A percentile compares a stretch with the other conserved stretches of the same genome.
These are phyloP conservation scores for Luidia sarsii DNA, from an alignment of 53 echinoderm and acorn worm genomes.

Conservation along the genomic window DNA sequence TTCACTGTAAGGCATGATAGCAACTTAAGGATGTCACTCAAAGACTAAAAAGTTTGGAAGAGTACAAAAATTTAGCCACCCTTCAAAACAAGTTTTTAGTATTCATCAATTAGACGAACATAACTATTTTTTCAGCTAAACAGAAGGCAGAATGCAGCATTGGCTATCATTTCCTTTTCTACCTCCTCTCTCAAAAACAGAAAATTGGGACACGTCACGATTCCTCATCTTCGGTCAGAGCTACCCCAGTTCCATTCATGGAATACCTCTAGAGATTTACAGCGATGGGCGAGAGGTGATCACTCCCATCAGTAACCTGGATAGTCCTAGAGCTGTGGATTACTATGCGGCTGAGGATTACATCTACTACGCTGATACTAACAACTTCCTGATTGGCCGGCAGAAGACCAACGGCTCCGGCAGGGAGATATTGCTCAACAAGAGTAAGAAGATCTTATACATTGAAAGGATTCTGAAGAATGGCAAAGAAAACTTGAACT, in stretches of 20 bases:
- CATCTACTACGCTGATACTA: conserved; percentile 89
- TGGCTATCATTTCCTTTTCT: background rate
- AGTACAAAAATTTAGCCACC: no score
- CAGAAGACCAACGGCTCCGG: conserved; percentile 68
- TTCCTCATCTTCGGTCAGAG: conserved; percentile 92
- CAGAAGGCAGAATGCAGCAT: no score
- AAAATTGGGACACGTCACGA: conserved; percentile 43
- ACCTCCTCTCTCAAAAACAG: conserved; percentile 43
- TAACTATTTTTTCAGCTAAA: background rate
- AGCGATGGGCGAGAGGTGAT: conserved; percentile 65
- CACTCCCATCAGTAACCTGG: conserved; percentile 75
- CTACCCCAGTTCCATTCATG: conserved; percentile 85
- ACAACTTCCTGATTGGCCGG: conserved; percentile 72
- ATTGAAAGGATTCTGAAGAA: no score
- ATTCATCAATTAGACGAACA: no score
- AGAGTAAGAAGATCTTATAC: no score
- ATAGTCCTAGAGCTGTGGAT: conserved; percentile 89
- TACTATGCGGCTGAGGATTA: conserved; percentile 76
- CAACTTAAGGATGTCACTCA: no score
- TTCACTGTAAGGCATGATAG: no score
- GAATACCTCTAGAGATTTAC: conserved; percentile 64
- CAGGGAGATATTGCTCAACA: conserved; percentile 50
- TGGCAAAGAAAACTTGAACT: no score
- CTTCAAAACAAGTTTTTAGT: no score
- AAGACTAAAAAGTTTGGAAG: no score